Percentiles rank a stretch among this genome's conserved stretches.
Evolutionary conservation across 2,113 vertebrate species (phyloP).

Genomic region (Echinops telfairi): DNA sequence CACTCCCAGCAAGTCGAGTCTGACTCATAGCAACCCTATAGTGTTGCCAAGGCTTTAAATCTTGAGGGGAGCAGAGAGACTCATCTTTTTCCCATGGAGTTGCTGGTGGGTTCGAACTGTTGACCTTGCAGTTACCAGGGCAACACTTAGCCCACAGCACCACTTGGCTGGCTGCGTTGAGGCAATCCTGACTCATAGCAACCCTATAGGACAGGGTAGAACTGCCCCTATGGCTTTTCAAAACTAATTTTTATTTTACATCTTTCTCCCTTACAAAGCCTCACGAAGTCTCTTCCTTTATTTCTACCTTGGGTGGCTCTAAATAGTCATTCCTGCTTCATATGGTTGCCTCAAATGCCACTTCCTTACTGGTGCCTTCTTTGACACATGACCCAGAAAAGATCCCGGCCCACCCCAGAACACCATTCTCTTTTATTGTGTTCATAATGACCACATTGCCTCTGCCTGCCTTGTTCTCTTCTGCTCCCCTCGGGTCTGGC

Average conservation of each 20-base stretch:
- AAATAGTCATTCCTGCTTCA: not conserved
- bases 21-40: no score
- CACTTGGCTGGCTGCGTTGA: no score
- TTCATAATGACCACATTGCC: not conserved
- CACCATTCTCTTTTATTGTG: not conserved
- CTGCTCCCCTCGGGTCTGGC: not conserved
- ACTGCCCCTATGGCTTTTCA: no score
- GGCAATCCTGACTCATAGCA: no score
- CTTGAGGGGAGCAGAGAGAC: no score
- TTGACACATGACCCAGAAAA: not conserved
- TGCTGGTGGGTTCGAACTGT: no score
- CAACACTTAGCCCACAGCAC: no score
- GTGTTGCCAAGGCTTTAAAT: no score
- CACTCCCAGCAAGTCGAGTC: not conserved
- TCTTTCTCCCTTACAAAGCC: not conserved
- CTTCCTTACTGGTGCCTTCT: constrained; percentile 1
- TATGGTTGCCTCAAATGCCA: constrained; percentile 16
- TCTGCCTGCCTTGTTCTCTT: constrained; percentile 15
- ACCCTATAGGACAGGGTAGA: no score
- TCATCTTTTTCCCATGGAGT: no score
- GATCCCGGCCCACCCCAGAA: not conserved
- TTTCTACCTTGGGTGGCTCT: not conserved
- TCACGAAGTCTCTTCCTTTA: not conserved
- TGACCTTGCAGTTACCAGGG: no score
- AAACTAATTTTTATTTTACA: no score